These are phyloP conservation scores for Trachymyrmex cornetzi DNA, from an alignment of 1,140 invertebrate genomes.

Conservation along the genomic window DNA sequence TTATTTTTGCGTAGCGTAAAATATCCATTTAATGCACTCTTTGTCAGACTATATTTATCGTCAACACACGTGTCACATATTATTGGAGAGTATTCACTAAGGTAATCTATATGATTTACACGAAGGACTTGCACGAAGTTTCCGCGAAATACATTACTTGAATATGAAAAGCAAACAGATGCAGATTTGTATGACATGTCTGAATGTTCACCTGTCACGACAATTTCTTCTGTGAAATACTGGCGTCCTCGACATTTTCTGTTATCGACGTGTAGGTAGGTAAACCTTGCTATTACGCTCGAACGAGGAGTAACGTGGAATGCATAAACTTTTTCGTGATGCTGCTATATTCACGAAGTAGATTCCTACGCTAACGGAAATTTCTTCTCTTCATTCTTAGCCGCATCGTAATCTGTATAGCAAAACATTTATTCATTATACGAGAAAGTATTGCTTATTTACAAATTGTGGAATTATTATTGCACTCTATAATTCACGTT, in stretches of 20 bases:
- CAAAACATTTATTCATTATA: conserved; percentile 49
- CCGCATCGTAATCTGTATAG: conserved; percentile 12
- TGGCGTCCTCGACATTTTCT: conserved; percentile 18
- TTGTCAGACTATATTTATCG: conserved; percentile 16
- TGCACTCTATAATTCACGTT: conserved; percentile 24
- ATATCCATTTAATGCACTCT: background rate
- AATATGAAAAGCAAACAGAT: conserved; percentile 34
- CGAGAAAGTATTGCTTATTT: background rate
- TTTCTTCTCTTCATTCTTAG: background rate
- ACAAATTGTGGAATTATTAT: conserved; percentile 37
- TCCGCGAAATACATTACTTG: background rate
- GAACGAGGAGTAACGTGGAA: background rate
- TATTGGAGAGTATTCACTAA: background rate
- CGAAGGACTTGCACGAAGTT: conserved; percentile 17
- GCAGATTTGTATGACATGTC: conserved; percentile 19
- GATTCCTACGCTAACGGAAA: background rate
- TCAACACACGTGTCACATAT: background rate
- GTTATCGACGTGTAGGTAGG: conserved; percentile 29
- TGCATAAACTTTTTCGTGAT: conserved; percentile 3
- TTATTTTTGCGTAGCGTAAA: background rate
- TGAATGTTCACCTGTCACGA: conserved; percentile 23
- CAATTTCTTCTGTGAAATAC: conserved; percentile 23
- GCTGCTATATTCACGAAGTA: background rate
- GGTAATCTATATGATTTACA: conserved; percentile 29
- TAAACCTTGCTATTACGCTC: conserved; percentile 10